These are phyloP conservation scores for Otolemur crassicaudatus DNA, from an alignment of 2,797 vertebrate species.

Conservation along the genomic window DNA sequence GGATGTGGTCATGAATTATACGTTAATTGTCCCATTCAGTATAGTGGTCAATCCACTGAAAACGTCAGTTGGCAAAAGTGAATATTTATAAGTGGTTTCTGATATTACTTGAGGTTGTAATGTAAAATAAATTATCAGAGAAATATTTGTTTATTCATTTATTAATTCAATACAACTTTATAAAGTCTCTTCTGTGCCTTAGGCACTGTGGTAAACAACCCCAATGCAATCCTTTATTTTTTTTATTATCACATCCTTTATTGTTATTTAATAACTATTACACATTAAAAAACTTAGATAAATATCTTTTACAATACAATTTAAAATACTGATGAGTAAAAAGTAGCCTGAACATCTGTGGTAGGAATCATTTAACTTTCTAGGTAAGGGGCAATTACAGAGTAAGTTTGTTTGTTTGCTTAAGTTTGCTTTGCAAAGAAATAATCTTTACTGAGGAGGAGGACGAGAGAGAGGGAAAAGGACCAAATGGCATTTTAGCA, in stretches of 20 bases:
- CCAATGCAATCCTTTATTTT: neutral
- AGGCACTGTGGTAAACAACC: neutral
- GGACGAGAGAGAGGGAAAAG: neutral
- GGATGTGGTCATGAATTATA: neutral
- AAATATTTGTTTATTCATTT: neutral
- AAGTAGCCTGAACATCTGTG: neutral
- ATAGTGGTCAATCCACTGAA: neutral
- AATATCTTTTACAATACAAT: neutral
- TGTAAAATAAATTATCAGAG: neutral
- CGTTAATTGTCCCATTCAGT: neutral
- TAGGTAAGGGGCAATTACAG: neutral
- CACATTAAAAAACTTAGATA: neutral
- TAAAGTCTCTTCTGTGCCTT: neutral
- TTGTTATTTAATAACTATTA: neutral
- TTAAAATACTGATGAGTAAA: neutral
- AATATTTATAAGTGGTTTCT: neutral
- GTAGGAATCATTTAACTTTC: neutral
- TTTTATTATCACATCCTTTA: neutral
- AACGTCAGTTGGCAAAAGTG: neutral
- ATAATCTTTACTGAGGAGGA: neutral
- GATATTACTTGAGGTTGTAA: neutral
- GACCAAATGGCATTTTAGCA: neutral
- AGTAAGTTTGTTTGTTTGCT: neutral
- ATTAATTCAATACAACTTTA: neutral
- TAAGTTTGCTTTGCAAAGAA: conserved; percentile 2